Base-by-base conservation (phyloP, 2,888 invertebrate species). In the Agrotis ipsilon region DNA sequence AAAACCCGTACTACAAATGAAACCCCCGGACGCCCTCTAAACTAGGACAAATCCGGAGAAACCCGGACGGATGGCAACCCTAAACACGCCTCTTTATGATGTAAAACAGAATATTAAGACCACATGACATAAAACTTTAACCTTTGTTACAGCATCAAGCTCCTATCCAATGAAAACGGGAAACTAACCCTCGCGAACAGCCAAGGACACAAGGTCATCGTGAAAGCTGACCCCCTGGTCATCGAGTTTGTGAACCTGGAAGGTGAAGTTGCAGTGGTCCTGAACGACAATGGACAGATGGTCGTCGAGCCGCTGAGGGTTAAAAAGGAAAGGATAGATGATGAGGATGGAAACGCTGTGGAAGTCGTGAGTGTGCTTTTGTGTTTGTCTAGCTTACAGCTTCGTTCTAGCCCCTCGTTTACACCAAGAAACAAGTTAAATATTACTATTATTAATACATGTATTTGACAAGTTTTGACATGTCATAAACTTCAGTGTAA, bases 231-330 rank as follows among this genome's bases (percentile, higher is more conserved):
- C 67, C 99, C 99, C 0, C 98, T 99, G 87, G 97, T 98, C 89
- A 91, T 99, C 6, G 99, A 99, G 91, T 97, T 99, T 85, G 97
- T 97, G 85, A 97, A 97, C 75, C 96, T 97, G 72, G 96, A 97
- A 48, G 97, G 97, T 32, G 96, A 97, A 0, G 97, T 98, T 16
- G 97, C 98, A 0, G 97, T 98, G 16, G 97, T 98, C 24, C 95
- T 98, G 21, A 99, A 99, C 94, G 98, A 98, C 24, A 97, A 98
- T 86, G 98, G 98, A n/a, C 97, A 99, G 82, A 97, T 99, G 92
- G 97, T 98, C 85, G 98, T 99, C 90, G 99, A 99, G 90, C 99
- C 99, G 79, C 96, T 98, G 79, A 96, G 98, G 80, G 94, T 93
- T 32, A 98, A 98, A 89, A 96, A 96, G 60, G 97, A 97, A 86